Evolutionary conservation across 2,797 vertebrate species (phyloP).

Genomic region (Sarcophilus harrisii): DNA sequence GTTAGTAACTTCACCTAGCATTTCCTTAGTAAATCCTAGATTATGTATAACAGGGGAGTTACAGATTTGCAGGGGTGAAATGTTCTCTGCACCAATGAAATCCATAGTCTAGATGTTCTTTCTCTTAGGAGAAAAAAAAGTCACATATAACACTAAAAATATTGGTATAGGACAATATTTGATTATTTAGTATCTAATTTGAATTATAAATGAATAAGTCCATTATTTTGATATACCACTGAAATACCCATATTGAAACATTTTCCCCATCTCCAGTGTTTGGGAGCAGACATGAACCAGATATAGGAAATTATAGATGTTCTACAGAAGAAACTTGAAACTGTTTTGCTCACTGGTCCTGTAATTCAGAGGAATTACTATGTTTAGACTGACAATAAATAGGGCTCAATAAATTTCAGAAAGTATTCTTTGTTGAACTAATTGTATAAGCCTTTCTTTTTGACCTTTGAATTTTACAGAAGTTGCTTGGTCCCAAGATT

Average conservation of each 20-base stretch:
- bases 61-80: background rate
- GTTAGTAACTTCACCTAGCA: background rate
- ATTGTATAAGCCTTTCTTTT: background rate
- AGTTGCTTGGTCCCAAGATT: background rate
- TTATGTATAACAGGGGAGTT: background rate
- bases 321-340: background rate
- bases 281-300: no score
- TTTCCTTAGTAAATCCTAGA: background rate
- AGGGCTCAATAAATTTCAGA: background rate
- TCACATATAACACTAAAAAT: background rate
- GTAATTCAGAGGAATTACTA: background rate
- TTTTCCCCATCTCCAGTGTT: no score
- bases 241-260: no score
- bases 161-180: background rate
- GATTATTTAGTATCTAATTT: background rate
- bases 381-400: background rate
- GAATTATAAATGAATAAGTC: background rate
- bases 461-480: background rate
- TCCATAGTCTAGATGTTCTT: no score
- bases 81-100: no score
- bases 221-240: no score
- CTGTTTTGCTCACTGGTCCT: background rate
- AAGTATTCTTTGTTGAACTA: background rate
- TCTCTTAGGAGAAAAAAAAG: background rate
- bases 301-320: no score